Conservation (phyloP, 2,888 invertebrate species). For the Leucoptera coffeella region DNA sequence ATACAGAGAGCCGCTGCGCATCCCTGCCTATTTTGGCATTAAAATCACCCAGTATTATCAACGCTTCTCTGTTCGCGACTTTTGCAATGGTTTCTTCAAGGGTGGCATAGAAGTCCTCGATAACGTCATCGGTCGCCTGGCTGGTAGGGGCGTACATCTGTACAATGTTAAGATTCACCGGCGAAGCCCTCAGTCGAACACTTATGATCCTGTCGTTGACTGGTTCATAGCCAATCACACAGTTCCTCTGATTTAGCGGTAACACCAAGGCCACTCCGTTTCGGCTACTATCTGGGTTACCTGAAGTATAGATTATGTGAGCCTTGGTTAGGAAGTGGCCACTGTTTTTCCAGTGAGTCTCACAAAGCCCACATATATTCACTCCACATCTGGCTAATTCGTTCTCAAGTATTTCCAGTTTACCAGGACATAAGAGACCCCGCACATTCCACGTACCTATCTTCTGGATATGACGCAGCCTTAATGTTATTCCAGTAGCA, state of each 20-base stretch:
- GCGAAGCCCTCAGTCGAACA: background rate
- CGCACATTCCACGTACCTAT: background rate
- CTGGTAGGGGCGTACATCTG: constrained; percentile 1
- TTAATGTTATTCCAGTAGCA: background rate
- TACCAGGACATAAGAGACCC: background rate
- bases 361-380: background rate
- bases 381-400: background rate
- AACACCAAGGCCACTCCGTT: constrained; percentile 1
- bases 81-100: background rate
- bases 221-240: background rate
- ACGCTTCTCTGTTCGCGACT: background rate
- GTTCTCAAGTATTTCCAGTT: constrained; percentile 1
- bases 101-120: background rate
- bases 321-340: background rate
- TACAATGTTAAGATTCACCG: background rate
- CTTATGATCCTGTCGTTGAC: background rate
- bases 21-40: background rate
- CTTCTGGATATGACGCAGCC: background rate
- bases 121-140: background rate
- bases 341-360: background rate
- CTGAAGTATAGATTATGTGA: background rate
- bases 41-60: background rate
- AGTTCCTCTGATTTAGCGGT: background rate
- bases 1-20: no score
- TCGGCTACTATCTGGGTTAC: background rate